Conservation (phyloP, 2,888 invertebrate species). For the Steromphala cineraria region DNA sequence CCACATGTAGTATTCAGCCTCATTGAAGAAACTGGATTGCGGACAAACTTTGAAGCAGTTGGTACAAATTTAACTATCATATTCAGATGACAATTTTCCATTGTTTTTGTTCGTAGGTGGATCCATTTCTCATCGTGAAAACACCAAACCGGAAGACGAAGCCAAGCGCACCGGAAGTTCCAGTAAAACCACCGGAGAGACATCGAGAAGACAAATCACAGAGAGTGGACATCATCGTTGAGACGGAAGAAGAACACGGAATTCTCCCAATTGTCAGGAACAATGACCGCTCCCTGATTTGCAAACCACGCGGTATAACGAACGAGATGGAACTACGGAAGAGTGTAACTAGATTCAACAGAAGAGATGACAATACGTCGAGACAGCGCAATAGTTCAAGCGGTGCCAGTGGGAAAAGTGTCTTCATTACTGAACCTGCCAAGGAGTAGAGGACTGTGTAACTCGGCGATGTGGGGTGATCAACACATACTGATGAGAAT, state of each 20-base stretch:
- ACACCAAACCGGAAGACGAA: not conserved
- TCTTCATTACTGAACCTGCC: not conserved
- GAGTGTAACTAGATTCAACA: not conserved
- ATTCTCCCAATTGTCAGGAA: not conserved
- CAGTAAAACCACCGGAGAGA: not conserved
- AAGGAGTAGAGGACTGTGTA: not conserved
- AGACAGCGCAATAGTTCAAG: not conserved
- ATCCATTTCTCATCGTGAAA: not conserved
- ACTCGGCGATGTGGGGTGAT: not conserved
- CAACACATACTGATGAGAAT: too few relatives aligned
- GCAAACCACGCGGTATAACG: not conserved
- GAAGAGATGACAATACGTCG: not conserved
- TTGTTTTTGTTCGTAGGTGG: not conserved
- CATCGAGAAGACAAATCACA: not conserved
- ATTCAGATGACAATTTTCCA: too few relatives aligned
- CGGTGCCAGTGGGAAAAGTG: not conserved
- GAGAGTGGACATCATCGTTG: not conserved
- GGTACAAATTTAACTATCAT: too few relatives aligned
- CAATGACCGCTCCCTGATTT: conserved; percentile 4
- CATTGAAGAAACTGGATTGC: too few relatives aligned
- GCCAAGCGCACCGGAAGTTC: not conserved
- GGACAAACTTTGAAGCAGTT: too few relatives aligned
- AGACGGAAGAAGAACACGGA: conserved; percentile 10
- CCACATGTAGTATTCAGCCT: too few relatives aligned
- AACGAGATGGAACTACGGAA: conserved; percentile 1